Base-by-base conservation (phyloP, 2,888 invertebrate genomes). In the Allacma fusca region DNA sequence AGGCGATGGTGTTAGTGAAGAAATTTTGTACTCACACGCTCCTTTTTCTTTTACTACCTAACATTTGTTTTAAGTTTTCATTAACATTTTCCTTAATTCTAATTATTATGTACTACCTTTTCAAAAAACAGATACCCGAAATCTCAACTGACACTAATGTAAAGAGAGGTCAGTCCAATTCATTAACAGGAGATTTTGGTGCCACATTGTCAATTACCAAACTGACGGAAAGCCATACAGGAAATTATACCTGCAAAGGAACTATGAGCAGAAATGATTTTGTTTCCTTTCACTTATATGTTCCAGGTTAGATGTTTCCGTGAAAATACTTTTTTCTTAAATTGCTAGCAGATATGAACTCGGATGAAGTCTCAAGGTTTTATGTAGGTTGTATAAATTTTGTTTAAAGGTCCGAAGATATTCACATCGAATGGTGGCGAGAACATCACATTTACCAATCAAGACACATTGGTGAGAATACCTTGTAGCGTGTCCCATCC, bases 231-330 rank as follows among this genome's bases (percentile, higher is more conserved):
- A 40, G 26, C n/a, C 76, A 77, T 28, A 77, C 43, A 19, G 76
- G 76, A 21, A 77, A 77, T 65, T 77, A 77, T n/a, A 77, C 76
- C n/a, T 77, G 76, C 34, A n/a, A 29, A n/a, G 71, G 76, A 4
- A 40, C 23, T n/a, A 70, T 57, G 28, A 62, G 71, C 40, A 59
- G 70, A 19, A 44, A 71, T 29, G 62, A 5, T 5, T 50, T 71
- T 29, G 76, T 77, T 1, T 71, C 76, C 40, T 77, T 62, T 29
- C 40, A 71, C 65, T 26, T 77, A 19, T 77, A 44, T 28, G 76
- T 77, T 23, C 76, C 76, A n/a, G 76, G 76, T 77, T 21, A 28
- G 50, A n/a, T n/a, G n/a, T n/a, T 69, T 43, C 19, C 5, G 5
- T n/a, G n/a, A 50, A 50, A 34, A 34, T 34, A 34, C 9, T 34